These are phyloP conservation scores for Ctenosaura bakeri DNA, from an alignment of 2,797 vertebrate species.

Conservation along the genomic window DNA sequence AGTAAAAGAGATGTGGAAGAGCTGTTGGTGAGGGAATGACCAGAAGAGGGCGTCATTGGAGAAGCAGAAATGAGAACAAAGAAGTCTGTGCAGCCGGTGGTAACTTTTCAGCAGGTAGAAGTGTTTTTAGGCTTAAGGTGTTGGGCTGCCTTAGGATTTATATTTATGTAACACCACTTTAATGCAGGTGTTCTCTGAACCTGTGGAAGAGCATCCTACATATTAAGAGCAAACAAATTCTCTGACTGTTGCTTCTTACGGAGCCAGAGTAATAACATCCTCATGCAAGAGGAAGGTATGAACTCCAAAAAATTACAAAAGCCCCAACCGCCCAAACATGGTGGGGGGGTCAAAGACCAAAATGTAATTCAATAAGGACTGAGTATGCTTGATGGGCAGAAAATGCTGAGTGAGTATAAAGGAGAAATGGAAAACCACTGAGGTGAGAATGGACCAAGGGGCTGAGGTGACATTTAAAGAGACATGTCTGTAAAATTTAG, in stretches of 20 bases:
- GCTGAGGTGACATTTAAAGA: neutral
- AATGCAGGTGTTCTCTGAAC: neutral
- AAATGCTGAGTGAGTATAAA: neutral
- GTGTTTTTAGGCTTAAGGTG: neutral
- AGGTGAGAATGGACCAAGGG: neutral
- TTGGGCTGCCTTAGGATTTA: neutral
- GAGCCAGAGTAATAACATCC: neutral
- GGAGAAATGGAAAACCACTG: neutral
- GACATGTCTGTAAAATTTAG: neutral
- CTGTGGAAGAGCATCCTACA: neutral
- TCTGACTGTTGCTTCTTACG: neutral
- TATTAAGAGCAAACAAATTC: neutral
- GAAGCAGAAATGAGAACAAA: constrained; percentile 1
- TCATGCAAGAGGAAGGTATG: too few species aligned
- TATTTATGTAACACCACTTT: neutral
- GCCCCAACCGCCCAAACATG: too few species aligned
- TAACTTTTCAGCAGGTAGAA: neutral
- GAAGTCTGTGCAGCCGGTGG: too few species aligned
- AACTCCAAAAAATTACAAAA: too few species aligned
- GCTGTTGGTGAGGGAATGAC: neutral
- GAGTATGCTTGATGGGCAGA: neutral
- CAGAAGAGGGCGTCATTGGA: constrained; percentile 25
- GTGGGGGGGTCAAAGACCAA: neutral
- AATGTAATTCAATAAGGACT: neutral
- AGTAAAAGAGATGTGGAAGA: neutral